Evolutionary conservation across 2,797 vertebrate species (phyloP), one percentile per base, ranked within the genome.

Genomic region (Synanceia verrucosa): DNA sequence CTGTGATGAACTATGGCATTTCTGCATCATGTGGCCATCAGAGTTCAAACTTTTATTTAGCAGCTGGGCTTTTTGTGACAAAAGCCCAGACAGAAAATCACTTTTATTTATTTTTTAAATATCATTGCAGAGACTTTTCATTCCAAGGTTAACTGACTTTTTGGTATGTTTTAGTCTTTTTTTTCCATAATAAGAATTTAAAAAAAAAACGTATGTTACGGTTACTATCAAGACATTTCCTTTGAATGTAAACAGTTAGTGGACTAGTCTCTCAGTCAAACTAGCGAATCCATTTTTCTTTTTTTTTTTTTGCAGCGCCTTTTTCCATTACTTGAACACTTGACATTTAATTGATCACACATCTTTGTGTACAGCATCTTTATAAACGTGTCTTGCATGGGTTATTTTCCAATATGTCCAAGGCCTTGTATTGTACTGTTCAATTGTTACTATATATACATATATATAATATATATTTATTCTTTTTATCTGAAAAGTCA

Each of bases 341-440:
- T 70, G 67, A 53, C 78, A 71, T 89, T 81, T 65, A 69, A 78
- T 44, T 65, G 67, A 81, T 80, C 80, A 64, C 83, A 82, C 78
- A 59, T 84, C 55, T 85, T 86, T 84, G 66, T 87, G 78, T 91
- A 81, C 70, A 81, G 81, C 88, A 82, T 86, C 81, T 82, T 78
- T 86, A 78, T 82, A 83, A 83, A 75, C 70, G 84, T 84, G 86
- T 90, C 83, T 86, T 88, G 91, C 90, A 90, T 91, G 86, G 58
- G 44, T 87, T 83, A 36, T 74, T 86, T 89, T 86, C 80, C 76
- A 50, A 59, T 84, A 82, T 79, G 89, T 89, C 70, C 88, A 90
- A 80, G 83, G 83, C 90, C 86, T 92, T 89, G 89, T 89, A 84
- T 74, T 82, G 84, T 88, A 87, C 79, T 85, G 77, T 89, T 90